Evolutionary conservation across 2,113 vertebrate genomes (phyloP).

Genomic region (Tachycineta bicolor): DNA sequence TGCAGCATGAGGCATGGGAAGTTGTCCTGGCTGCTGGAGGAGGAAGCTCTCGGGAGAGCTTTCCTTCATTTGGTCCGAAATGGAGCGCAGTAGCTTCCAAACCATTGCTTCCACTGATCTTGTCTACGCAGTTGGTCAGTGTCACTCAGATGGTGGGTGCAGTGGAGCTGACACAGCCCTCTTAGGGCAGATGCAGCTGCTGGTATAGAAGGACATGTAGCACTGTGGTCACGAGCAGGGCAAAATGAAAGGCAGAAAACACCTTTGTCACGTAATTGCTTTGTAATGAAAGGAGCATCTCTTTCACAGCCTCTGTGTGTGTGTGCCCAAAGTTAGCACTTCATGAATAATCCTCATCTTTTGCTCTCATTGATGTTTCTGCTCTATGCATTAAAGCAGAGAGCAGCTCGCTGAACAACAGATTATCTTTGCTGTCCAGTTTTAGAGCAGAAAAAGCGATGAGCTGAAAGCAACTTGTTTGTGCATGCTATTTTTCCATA

Average conservation of each 20-base stretch:
- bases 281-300: background rate
- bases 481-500: background rate
- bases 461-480: background rate
- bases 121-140: background rate
- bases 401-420: background rate
- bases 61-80: background rate
- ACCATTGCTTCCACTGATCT: background rate
- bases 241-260: background rate
- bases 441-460: background rate
- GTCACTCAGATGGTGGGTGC: background rate
- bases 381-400: background rate
- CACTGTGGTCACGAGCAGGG: background rate
- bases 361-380: background rate
- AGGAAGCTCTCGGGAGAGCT: background rate
- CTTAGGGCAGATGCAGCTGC: background rate
- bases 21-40: background rate
- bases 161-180: background rate
- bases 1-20: slow-evolving; percentile 28
- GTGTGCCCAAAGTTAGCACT: background rate
- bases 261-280: background rate
- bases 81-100: background rate
- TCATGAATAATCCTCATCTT: background rate
- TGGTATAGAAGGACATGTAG: background rate
- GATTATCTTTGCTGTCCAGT: background rate
- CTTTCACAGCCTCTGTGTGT: accelerated